A percentile compares a stretch with the other conserved stretches of the same genome.
phyloP scores from a whole-genome alignment of 1,140 invertebrate genomes.

The Drosophila insularis region DNA sequence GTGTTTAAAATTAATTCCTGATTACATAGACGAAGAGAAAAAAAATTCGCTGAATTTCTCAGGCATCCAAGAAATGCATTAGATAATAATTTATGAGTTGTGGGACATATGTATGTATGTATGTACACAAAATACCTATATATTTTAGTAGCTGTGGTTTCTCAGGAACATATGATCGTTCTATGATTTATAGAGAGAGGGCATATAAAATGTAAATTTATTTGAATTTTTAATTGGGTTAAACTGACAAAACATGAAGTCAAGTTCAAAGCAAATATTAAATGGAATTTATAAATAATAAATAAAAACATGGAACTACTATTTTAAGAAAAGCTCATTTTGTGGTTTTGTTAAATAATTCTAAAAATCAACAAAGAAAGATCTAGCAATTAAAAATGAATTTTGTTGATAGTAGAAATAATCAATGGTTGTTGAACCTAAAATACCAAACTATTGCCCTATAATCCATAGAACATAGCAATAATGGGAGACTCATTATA shows the following conservation, averaged over 20 bases:
- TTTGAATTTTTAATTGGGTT: constrained; percentile 11
- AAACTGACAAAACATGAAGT: constrained; percentile 15
- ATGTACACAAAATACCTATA: neutral
- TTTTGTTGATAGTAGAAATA: no score
- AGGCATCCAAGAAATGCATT: constrained; percentile 9
- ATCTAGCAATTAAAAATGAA: no score
- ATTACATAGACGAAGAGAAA: neutral
- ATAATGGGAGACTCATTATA: no score
- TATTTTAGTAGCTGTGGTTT: neutral
- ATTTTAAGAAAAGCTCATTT: no score
- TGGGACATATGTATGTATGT: neutral
- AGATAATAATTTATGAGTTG: constrained; percentile 11
- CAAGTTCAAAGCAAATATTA: constrained; percentile 13
- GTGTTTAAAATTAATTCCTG: constrained; percentile 16
- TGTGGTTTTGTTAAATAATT: no score
- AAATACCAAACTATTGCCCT: no score
- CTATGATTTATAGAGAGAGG: neutral
- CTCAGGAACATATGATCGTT: neutral
- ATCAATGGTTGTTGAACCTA: no score
- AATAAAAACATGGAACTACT: neutral
- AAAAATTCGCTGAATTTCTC: neutral
- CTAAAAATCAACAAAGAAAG: no score
- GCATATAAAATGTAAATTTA: constrained; percentile 13
- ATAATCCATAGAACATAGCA: no score
- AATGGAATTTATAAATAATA: constrained; percentile 1